These are phyloP conservation scores for Protobothrops mucrosquamatus DNA, from an alignment of 2,113 vertebrate genomes.

Conservation along the genomic window DNA sequence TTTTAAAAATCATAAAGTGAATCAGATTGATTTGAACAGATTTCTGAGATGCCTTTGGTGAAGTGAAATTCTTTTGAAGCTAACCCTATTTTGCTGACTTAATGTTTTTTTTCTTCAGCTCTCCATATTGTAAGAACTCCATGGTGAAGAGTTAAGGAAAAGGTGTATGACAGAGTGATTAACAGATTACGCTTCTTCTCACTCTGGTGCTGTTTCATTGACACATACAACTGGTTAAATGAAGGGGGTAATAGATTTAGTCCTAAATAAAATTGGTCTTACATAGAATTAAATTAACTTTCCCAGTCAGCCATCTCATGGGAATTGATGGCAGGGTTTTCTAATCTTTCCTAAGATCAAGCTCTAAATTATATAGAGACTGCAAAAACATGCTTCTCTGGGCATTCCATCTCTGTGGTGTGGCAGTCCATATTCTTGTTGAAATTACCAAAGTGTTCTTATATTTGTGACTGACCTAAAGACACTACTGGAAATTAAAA, in stretches of 20 bases:
- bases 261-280: background rate
- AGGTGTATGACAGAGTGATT: background rate
- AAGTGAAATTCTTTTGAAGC: background rate
- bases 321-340: background rate
- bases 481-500: background rate
- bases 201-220: background rate
- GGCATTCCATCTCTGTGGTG: background rate
- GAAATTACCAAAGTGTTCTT: background rate
- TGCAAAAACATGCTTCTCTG: background rate
- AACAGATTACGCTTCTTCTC: background rate
- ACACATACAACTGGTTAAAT: background rate
- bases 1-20: background rate
- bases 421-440: background rate
- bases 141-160: background rate
- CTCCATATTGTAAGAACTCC: background rate
- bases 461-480: background rate
- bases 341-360: background rate
- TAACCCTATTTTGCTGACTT: background rate
- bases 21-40: background rate
- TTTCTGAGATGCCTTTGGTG: background rate
- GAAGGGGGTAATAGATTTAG: background rate
- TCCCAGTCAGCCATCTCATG: background rate
- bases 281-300: background rate
- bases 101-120: background rate
- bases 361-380: background rate